A percentile compares a stretch with the other conserved stretches of the same genome.
phyloP scores from a whole-genome alignment of 2,797 vertebrate species.

The Ctenopoma kingsleyae region DNA sequence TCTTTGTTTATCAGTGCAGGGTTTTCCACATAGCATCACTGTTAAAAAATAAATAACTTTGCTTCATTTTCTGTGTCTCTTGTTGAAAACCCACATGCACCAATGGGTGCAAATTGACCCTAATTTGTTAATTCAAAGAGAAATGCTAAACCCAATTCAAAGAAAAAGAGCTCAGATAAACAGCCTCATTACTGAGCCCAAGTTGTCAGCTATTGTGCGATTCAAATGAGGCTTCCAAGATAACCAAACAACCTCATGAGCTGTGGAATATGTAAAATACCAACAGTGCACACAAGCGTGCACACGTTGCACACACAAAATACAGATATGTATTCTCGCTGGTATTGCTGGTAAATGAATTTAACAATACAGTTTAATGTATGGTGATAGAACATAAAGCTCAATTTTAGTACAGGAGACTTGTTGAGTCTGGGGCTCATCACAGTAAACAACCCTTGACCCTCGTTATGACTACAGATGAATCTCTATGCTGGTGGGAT shows the following conservation, averaged over 20 bases:
- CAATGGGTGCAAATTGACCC: slow-evolving; percentile 57
- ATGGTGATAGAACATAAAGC: not conserved
- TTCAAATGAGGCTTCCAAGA: slow-evolving; percentile 59
- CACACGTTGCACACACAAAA: slow-evolving; percentile 3
- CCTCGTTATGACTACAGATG: not conserved
- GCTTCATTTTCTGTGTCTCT: slow-evolving; percentile 1
- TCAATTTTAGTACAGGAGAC: not conserved
- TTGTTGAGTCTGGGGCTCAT: not conserved
- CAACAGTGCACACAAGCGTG: slow-evolving; percentile 47
- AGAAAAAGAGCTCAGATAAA: slow-evolving; percentile 43
- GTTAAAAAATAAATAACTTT: too few species aligned
- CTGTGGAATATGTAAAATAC: slow-evolving; percentile 56
- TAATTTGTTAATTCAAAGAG: slow-evolving; percentile 60
- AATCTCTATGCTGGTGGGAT: slow-evolving; percentile 1
- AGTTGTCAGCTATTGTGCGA: slow-evolving; percentile 52
- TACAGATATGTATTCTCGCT: not conserved
- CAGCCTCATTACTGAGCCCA: slow-evolving; percentile 57
- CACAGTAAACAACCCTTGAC: not conserved
- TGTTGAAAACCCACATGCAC: slow-evolving; percentile 7
- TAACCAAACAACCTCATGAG: slow-evolving; percentile 36
- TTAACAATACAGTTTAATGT: not conserved
- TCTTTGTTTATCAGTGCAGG: too few species aligned
- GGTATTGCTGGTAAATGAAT: not conserved
- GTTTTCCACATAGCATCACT: too few species aligned
- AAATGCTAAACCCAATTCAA: slow-evolving; percentile 35